phyloP scores from a whole-genome alignment of 37 sponge, comb jelly and placozoan species.

The Ephydatia muelleri region DNA sequence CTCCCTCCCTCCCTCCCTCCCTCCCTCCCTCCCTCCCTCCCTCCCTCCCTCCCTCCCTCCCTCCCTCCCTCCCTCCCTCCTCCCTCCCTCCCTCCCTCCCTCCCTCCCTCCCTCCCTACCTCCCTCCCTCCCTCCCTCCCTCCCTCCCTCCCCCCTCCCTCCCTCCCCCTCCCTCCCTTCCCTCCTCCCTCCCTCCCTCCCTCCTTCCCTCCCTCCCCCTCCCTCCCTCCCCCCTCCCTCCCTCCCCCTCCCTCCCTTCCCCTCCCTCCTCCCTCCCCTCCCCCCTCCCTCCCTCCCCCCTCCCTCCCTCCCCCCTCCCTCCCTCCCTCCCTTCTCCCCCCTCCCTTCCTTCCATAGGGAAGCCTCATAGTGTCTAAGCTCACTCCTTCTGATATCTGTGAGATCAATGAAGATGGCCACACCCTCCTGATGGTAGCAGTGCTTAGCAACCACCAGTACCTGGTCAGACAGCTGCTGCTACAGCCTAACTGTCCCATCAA shows the following conservation, averaged over 20 bases:
- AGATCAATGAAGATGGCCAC: conserved; percentile 41
- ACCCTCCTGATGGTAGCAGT: conserved; percentile 72
- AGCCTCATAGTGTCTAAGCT: conserved; percentile 23
- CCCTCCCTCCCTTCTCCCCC: conserved; percentile 6
- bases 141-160: neutral
- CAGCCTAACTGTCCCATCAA: conserved; percentile 36
- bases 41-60: neutral
- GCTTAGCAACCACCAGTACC: conserved; percentile 12
- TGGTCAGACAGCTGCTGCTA: conserved; percentile 42
- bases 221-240: neutral
- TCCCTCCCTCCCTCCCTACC: neutral
- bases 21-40: conserved; percentile 16
- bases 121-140: neutral
- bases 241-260: neutral
- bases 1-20: neutral
- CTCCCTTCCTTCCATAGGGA: conserved; percentile 28
- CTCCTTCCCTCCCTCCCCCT: neutral
- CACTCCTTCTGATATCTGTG: conserved; percentile 44
- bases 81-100: conserved; percentile 9
- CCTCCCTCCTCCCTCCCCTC: neutral
- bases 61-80: neutral
- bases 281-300: neutral
- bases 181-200: neutral
- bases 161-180: neutral
- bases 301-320: neutral